Base-by-base conservation (phyloP, 2,888 invertebrate species). In the Zaprionus bogoriensis region DNA sequence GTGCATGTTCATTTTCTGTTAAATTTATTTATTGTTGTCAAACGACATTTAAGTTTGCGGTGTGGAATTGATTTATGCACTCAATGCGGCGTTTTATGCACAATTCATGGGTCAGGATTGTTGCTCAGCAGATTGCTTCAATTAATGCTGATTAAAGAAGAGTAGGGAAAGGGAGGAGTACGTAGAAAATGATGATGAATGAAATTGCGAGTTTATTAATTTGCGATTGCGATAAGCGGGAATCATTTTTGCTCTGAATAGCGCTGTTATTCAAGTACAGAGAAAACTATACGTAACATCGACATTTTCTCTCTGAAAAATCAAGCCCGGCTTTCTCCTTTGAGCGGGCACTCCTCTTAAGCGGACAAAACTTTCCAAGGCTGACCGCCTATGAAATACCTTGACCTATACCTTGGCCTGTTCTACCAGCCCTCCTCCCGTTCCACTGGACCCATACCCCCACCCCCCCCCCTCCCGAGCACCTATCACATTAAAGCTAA, bases 31-130 rank as follows among this genome's bases (percentile, higher is more conserved):
- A 59, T 74, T 61, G 55, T 67, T 62, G 41, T 19, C 42, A 54
- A 71, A 64, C 67, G 75, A 65, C 71, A 67, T 74, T 74, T 67
- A 58, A 74, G 71, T 60, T 60, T 67, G 63, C 41, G 71, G 71
- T 48, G 65, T 63, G 47, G 48, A 74, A 68, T 65, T 71, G 71
- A 74, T 67, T 74, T 74, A 74, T 74, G 42, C 36, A 55, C 48
- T 64, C 47, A 38, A 58, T 58, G 20, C 41, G 50, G 30, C 42
- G 22, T 42, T 50, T 38, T 51, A 51, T 59, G 53, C 63, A 66
- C 54, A 66, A 51, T 51, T 41, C 52, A 47, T 23, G 53, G 45
- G 59, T 44, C 53, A 60, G 19, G 12, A 67, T 46, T 46, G 53
- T 41, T 42, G 53, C 65, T 65, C 48, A 41, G 55, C 46, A 23